phyloP scores from a whole-genome alignment of 1,140 invertebrate species.

The Saccostrea echinata region DNA sequence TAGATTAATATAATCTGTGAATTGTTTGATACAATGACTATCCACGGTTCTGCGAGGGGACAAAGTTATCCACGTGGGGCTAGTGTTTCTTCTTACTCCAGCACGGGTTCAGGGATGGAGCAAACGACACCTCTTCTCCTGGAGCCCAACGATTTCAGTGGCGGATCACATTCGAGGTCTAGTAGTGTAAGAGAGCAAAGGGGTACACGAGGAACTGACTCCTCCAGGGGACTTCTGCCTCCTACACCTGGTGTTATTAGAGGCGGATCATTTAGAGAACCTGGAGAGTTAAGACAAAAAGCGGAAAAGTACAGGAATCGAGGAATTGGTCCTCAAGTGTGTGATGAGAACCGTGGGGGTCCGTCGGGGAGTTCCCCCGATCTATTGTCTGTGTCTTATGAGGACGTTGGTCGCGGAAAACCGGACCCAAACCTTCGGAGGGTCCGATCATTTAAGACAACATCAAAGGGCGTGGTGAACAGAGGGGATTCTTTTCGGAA shows the following conservation, averaged over 20 bases:
- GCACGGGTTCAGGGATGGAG: background rate
- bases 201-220: constrained; percentile 9
- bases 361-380: constrained; percentile 50
- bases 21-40: constrained; percentile 44
- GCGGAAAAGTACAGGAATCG: background rate
- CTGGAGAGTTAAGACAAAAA: constrained; percentile 42
- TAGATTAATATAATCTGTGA: background rate
- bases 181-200: constrained; percentile 4
- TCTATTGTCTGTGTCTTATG: constrained; percentile 52
- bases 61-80: constrained; percentile 24
- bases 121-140: background rate
- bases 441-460: constrained; percentile 92
- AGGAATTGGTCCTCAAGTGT: background rate
- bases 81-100: constrained; percentile 2
- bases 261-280: constrained; percentile 53
- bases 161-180: constrained; percentile 1
- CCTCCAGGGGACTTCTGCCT: background rate
- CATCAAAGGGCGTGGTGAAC: constrained; percentile 92
- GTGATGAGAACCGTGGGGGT: background rate
- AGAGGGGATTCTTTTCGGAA: constrained; percentile 92
- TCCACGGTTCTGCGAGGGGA: constrained; percentile 41
- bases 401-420: constrained; percentile 45
- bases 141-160: constrained; percentile 16
- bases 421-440: constrained; percentile 75
- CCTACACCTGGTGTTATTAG: constrained; percentile 24